Conservation (phyloP, 2,888 invertebrate genomes). For the Acrocera orbiculus region DNA sequence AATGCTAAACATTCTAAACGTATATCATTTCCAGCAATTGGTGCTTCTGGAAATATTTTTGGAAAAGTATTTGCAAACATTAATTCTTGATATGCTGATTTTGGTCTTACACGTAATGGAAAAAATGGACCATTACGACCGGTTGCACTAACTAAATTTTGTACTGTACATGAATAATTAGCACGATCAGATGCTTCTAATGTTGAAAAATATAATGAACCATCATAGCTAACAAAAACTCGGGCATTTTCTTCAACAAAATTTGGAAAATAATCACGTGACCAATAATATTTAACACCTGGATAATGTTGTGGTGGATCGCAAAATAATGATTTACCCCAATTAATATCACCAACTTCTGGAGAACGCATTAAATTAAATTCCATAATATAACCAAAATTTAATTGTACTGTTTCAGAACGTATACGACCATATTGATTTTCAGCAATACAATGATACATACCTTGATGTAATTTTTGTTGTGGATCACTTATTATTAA, state of each 20-base stretch:
- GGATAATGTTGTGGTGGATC: slow-evolving; percentile 89
- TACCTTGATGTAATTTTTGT: slow-evolving; percentile 62
- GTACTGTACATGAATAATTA: slow-evolving; percentile 81
- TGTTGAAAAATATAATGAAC: slow-evolving; percentile 86
- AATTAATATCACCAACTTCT: slow-evolving; percentile 75
- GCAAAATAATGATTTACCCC: slow-evolving; percentile 85
- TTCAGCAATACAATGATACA: slow-evolving; percentile 81
- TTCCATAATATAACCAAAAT: slow-evolving; percentile 79
- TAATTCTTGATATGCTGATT: slow-evolving; percentile 77
- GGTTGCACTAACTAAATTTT: slow-evolving; percentile 68
- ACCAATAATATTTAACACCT: slow-evolving; percentile 79
- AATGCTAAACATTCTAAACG: slow-evolving; percentile 88
- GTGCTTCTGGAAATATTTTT: slow-evolving; percentile 86
- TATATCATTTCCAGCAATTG: slow-evolving; percentile 76
- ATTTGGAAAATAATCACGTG: slow-evolving; percentile 73
- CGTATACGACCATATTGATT: slow-evolving; percentile 77
- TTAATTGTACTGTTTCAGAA: slow-evolving; percentile 71
- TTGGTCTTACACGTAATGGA: slow-evolving; percentile 59
- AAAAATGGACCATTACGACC: slow-evolving; percentile 86
- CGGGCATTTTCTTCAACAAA: slow-evolving; percentile 85
- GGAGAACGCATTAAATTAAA: slow-evolving; percentile 73
- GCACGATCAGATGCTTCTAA: slow-evolving; percentile 80
- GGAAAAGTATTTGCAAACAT: slow-evolving; percentile 92
- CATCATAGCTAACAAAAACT: slow-evolving; percentile 86
- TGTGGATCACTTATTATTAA: slow-evolving; percentile 75